phyloP scores from a whole-genome alignment of 2,888 invertebrate genomes.

The Podabrus alpinus region DNA sequence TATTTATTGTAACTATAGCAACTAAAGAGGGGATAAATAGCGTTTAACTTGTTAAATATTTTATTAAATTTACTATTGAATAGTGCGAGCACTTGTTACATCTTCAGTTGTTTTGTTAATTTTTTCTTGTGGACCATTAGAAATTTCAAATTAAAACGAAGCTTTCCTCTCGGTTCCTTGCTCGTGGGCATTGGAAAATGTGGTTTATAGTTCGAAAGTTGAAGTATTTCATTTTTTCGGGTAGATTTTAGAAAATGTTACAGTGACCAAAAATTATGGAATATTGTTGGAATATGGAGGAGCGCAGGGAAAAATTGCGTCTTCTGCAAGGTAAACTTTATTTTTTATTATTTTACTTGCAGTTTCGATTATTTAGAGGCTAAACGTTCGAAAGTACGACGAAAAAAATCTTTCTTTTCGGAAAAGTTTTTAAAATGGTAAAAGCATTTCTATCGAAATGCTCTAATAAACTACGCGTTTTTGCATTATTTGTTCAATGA shows the following conservation, averaged over 20 bases:
- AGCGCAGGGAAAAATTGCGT: slow-evolving; percentile 46
- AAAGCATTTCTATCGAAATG: slow-evolving; percentile 16
- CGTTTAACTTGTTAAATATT: slow-evolving; percentile 38
- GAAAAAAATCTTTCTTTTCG: slow-evolving; percentile 5
- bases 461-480: slow-evolving; percentile 10
- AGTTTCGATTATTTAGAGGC: not conserved
- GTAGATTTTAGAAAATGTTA: not conserved
- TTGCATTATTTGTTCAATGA: not conserved
- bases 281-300: slow-evolving; percentile 54
- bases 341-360: not conserved
- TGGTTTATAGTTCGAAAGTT: not conserved
- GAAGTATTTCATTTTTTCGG: not conserved
- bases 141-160: not conserved
- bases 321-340: slow-evolving; percentile 34
- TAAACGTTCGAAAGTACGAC: not conserved
- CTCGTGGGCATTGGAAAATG: not conserved
- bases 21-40: slow-evolving; percentile 33
- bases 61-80: slow-evolving; percentile 35
- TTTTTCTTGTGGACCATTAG: not conserved
- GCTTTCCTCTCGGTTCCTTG: not conserved
- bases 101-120: slow-evolving; percentile 9
- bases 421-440: slow-evolving; percentile 1
- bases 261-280: slow-evolving; percentile 46
- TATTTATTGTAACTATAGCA: slow-evolving; percentile 24
- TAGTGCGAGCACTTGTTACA: slow-evolving; percentile 26